Evolutionary conservation across 2,113 vertebrate genomes (phyloP), one percentile per base, ranked within the genome.

Genomic region (Entelurus aequoreus): DNA sequence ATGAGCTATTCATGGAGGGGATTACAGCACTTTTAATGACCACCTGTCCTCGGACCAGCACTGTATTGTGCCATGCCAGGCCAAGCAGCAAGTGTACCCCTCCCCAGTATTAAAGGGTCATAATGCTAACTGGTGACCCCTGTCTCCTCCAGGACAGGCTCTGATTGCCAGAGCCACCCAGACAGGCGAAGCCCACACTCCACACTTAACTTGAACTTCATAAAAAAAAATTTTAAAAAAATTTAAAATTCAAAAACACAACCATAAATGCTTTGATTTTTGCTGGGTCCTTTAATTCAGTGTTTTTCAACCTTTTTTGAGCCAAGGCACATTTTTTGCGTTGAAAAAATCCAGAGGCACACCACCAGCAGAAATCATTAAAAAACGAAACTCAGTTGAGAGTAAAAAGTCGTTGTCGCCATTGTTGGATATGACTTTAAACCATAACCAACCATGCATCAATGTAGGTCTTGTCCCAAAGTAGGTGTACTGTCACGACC

Each of bases 11-110:
- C 88, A 90, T 88, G 67, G 78, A 82, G 68, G 81, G 86, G 87
- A 91, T 91, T 92, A 90, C 84, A 88, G 77, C 81, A 73, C 60
- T 84, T 85, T 91, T 85, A 88, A 90, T 84, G 78, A 85, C 92
- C 91, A 90, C 91, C 91, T 91, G 91, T 92, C 79, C 72, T 88
- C 80, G 75, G 73, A 63, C 44, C 73, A 61, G 65, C 69, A 77
- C 80, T 79, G 64, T 78, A 81, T 78, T 81, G 79, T 81, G 75
- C 72, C 66, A 71, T 65, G 70, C 72, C 72, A 77, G 72, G 78
- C 79, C 76, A 75, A 82, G 78, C 81, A 80, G 74, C 74, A 83
- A 80, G 62, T 1, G 13, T 28, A 35, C 54, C 19, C 15, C 64
- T 68, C 50, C 46, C n/a, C 49, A 19, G 72, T 75, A 72, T 85